Evolutionary conservation across 2,113 vertebrate species (phyloP).

Genomic region (Podocnemis expansa): DNA sequence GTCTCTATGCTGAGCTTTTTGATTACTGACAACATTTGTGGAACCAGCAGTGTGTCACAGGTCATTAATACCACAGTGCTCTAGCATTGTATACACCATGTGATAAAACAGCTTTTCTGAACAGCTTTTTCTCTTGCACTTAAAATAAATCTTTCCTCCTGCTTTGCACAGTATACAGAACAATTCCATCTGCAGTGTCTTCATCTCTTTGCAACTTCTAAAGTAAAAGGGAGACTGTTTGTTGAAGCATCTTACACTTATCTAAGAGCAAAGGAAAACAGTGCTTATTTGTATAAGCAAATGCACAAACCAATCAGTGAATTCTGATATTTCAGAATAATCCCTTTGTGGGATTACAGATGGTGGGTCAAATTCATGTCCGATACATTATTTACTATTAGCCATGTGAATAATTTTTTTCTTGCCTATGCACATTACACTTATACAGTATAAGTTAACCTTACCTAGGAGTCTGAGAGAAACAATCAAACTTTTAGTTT

Average conservation of each 20-base stretch:
- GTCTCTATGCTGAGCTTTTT: neutral
- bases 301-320: neutral
- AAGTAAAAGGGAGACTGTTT: neutral
- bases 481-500: neutral
- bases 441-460: no score
- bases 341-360: neutral
- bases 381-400: neutral
- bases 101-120: neutral
- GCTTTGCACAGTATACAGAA: neutral
- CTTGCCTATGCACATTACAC: neutral
- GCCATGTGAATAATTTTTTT: no score
- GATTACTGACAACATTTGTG: neutral
- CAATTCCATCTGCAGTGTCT: neutral
- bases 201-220: neutral
- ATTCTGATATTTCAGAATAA: neutral
- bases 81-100: neutral
- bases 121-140: neutral
- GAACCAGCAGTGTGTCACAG: neutral
- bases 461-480: neutral
- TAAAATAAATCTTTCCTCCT: neutral
- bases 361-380: neutral
- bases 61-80: neutral
- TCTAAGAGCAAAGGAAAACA: neutral
- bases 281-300: neutral
- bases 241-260: neutral